Base-by-base conservation (phyloP, 2,113 vertebrate genomes). In the Morone chrysops region DNA sequence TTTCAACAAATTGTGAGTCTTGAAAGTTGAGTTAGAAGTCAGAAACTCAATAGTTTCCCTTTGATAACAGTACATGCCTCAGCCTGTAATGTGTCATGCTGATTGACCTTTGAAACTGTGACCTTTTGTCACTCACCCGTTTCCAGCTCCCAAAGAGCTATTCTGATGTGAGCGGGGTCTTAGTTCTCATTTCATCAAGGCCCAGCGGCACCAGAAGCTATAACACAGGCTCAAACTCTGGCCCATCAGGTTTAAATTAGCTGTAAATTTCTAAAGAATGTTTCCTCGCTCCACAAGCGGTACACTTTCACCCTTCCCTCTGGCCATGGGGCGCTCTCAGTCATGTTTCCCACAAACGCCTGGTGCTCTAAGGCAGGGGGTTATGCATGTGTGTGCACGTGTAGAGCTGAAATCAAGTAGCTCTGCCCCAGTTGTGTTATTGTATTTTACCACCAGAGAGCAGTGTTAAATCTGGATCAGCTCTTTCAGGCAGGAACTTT, bases 221-320 rank as follows among this genome's bases (percentile, higher is more conserved):
- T 20, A 85, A 81, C 53, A 72, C 89, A 60, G 70, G 67, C 85
- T 90, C 85, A 83, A 78, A 92, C 87, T 91, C 90, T 82, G 89
- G 81, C 75, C 86, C 91, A 90, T 92, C 92, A 80, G 91, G 83
- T 95, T 93, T 92, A 92, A 93, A 93, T 94, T 94, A 93, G 91
- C 87, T 89, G 77, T 90, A 89, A 87, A 87, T 92, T 79, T 92
- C 78, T 61, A 18, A 93, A 87, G 91, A 93, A 93, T 92, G 91
- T 83, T 79, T 88, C 75, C 68, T 47, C 50, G 69, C 88, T 90
- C 73, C 77, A 86, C 84, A 86, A 90, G 82, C 70, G 66, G 59
- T 78, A 75, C 86, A 89, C 83, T 88, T 92, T 93, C 81, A 88
- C 83, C 74, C 87, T 14, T 83, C 87, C 82, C 87, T 80, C 83